These are phyloP conservation scores for Neuroscelio doddi DNA, from an alignment of 2,888 invertebrate genomes.

Conservation along the genomic window DNA sequence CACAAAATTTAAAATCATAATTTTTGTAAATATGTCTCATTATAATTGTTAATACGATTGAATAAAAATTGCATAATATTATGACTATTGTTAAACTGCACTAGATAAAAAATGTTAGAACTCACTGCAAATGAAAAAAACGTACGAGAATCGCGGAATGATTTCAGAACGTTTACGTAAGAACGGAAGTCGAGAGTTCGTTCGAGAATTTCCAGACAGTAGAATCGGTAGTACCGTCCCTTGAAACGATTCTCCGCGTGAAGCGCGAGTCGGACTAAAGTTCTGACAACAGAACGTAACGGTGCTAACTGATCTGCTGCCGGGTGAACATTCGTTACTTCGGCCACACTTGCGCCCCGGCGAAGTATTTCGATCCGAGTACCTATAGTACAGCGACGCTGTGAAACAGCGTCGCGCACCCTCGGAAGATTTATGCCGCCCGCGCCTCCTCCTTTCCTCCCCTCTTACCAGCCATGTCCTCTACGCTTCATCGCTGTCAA, in stretches of 20 bases:
- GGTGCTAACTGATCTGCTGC: slow-evolving; percentile 25
- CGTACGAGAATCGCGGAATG: slow-evolving; percentile 6
- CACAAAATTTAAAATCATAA: no score
- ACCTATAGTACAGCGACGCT: slow-evolving; percentile 4
- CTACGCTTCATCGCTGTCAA: no score
- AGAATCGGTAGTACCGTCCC: neutral
- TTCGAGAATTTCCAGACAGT: neutral
- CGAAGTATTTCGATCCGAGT: slow-evolving; percentile 21
- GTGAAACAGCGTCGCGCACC: slow-evolving; percentile 17
- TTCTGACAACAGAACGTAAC: neutral
- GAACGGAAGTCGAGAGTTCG: neutral
- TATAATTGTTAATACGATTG: no score
- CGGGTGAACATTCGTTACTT: slow-evolving; percentile 28
- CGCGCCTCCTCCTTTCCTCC: slow-evolving; percentile 1
- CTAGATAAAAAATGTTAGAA: no score
- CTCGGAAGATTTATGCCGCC: slow-evolving; percentile 24
- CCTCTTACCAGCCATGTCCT: neutral
- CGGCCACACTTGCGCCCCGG: slow-evolving; percentile 24
- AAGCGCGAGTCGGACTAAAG: slow-evolving; percentile 23
- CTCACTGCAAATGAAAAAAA: slow-evolving; percentile 15
- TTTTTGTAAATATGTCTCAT: no score
- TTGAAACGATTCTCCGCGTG: slow-evolving; percentile 11
- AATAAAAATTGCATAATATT: no score
- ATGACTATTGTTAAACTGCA: no score
- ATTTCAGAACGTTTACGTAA: slow-evolving; percentile 7